These are phyloP conservation scores for Atethmia centrago DNA, from an alignment of 2,888 invertebrate species.

Conservation along the genomic window DNA sequence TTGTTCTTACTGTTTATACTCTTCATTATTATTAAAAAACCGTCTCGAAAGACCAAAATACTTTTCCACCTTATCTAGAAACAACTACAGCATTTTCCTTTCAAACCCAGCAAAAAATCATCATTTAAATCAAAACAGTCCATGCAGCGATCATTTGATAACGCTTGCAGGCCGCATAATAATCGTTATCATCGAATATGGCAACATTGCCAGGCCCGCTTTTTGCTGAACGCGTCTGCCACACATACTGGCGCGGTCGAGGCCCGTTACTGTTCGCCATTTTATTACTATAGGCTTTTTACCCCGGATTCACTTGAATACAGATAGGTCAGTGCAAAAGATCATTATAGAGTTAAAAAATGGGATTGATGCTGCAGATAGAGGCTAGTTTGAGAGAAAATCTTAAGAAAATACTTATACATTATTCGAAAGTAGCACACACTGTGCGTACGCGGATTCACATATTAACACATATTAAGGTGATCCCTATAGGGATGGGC, in stretches of 20 bases:
- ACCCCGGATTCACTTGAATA: conserved; percentile 54
- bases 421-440: not conserved
- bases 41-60: not conserved
- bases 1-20: not conserved
- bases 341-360: not conserved
- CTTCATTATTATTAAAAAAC: not conserved
- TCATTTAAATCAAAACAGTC: conserved; percentile 61
- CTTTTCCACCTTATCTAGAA: conserved; percentile 10
- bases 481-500: not conserved
- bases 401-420: not conserved
- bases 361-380: not conserved
- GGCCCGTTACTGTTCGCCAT: conserved; percentile 77
- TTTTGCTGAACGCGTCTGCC: conserved; percentile 79
- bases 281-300: conserved; percentile 53
- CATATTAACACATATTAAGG: too few species aligned
- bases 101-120: conserved; percentile 38
- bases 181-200: conserved; percentile 83
- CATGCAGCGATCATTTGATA: conserved; percentile 65
- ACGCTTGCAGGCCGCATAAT: conserved; percentile 74
- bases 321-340: conserved; percentile 51
- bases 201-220: conserved; percentile 73
- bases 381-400: not conserved
- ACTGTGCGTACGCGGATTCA: not conserved
- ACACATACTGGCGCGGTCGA: conserved; percentile 80
- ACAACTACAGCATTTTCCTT: conserved; percentile 29